Conservation (phyloP, 2,888 invertebrate genomes). For the Conchocele bisecta region DNA sequence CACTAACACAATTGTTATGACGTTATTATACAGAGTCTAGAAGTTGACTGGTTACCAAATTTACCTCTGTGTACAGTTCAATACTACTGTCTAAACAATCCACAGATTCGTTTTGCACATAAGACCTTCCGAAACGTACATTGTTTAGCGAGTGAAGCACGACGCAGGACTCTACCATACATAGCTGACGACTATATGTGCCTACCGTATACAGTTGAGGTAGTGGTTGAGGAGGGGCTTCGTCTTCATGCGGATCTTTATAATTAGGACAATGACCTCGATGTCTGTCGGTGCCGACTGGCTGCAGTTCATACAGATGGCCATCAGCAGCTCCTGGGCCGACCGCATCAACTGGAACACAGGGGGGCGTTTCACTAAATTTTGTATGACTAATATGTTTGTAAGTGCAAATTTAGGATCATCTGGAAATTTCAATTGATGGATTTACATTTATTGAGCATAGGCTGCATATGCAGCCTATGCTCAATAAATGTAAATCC, state of each 20-base stretch:
- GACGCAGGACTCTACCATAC: background rate
- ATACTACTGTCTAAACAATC: background rate
- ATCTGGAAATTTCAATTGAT: too few species aligned
- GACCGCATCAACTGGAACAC: conserved; percentile 89
- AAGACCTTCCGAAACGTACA: background rate
- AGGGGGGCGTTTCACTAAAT: too few species aligned
- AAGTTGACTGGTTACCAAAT: too few species aligned
- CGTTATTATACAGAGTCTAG: too few species aligned
- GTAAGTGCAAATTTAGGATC: too few species aligned
- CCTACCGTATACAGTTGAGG: conserved; percentile 89
- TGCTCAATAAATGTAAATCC: too few species aligned
- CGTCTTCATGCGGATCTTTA: conserved; percentile 95
- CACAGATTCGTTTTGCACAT: background rate
- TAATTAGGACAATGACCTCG: conserved; percentile 92
- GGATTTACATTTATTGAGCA: too few species aligned
- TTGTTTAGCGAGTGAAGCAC: background rate
- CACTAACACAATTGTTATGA: too few species aligned
- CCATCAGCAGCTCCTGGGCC: conserved; percentile 95
- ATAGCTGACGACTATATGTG: background rate
- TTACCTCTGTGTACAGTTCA: too few species aligned
- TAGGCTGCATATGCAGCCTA: too few species aligned
- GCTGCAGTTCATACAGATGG: conserved; percentile 94
- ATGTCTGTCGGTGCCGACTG: conserved; percentile 87
- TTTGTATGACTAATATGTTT: too few species aligned
- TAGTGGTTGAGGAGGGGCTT: conserved; percentile 96